Conservation (phyloP, 2,113 vertebrate species). For the Strix uralensis region DNA sequence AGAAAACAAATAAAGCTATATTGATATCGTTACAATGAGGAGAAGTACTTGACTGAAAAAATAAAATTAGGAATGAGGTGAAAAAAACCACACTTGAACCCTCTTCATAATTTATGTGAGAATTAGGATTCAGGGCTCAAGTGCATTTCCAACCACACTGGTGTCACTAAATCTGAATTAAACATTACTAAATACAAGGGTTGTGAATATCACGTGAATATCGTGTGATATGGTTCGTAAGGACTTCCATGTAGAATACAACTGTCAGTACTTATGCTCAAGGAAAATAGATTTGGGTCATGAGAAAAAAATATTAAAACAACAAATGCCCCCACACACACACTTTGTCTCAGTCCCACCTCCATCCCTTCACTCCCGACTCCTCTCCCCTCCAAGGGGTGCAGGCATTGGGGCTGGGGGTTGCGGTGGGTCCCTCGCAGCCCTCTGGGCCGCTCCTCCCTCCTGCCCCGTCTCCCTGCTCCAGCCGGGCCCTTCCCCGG, state of each 20-base stretch:
- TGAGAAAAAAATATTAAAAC: neutral
- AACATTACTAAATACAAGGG: neutral
- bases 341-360: neutral
- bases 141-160: neutral
- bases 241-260: neutral
- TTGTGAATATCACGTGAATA: neutral
- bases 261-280: neutral
- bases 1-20: neutral
- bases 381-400: neutral
- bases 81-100: accelerated
- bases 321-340: neutral
- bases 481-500: too few species aligned
- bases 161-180: neutral
- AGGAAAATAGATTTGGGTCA: neutral
- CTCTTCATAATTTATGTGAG: neutral
- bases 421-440: too few species aligned
- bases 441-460: too few species aligned
- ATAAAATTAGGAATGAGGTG: neutral
- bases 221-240: neutral
- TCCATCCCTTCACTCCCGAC: accelerated
- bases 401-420: too few species aligned
- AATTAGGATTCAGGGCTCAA: neutral
- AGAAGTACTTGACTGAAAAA: neutral
- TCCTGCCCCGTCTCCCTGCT: too few species aligned
- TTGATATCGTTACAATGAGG: neutral